Evolutionary conservation across 2,113 vertebrate genomes (phyloP), one percentile per base, ranked within the genome.

Genomic region (Phylloscopus whistleri): DNA sequence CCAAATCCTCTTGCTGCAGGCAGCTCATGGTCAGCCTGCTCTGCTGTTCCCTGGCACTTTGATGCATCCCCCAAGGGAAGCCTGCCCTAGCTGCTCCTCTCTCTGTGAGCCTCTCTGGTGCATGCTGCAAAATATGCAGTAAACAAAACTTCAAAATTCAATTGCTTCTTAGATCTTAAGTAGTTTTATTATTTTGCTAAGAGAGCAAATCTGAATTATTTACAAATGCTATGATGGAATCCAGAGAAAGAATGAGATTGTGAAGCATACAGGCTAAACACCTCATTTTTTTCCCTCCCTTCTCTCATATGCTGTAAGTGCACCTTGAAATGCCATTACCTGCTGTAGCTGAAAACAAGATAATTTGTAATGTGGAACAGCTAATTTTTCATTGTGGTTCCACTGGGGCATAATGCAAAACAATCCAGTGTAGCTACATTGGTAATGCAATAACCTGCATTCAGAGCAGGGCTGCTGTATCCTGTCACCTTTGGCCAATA

Each of bases 341-440:
- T 96, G 87, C 88, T 96, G 64, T 96, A 97, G 91, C 93, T 92
- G 88, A 92, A 94, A 89, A 52, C 90, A 93, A 97, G 93, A 97
- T 97, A 96, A 96, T 98, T 98, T 98, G 95, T 98, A 98, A 96
- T 85, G 92, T 97, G 66, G 75, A 97, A 82, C 97, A 98, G 97
- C 97, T 98, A 94, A 97, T 98, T 98, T 98, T 97, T 98, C 97
- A 97, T 49, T 88, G 92, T 24, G 41, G 37, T 95, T 97, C 96
- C 97, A 97, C 74, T 96, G 95, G 77, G 98, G 86, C 87, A 80
- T 43, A 76, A 91, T 70, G 89, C 77, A 95, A 93, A 97, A 69
- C 88, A 90, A 83, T 79, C 58, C 37, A 53, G 24, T 67, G 62
- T 66, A 89, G 68, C 80, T 82, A 51, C 27, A 4, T 15, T 52